Percentiles rank a stretch among this genome's conserved stretches.
Evolutionary conservation across 2,113 vertebrate species (phyloP).

Genomic region (Zosterops borbonicus): DNA sequence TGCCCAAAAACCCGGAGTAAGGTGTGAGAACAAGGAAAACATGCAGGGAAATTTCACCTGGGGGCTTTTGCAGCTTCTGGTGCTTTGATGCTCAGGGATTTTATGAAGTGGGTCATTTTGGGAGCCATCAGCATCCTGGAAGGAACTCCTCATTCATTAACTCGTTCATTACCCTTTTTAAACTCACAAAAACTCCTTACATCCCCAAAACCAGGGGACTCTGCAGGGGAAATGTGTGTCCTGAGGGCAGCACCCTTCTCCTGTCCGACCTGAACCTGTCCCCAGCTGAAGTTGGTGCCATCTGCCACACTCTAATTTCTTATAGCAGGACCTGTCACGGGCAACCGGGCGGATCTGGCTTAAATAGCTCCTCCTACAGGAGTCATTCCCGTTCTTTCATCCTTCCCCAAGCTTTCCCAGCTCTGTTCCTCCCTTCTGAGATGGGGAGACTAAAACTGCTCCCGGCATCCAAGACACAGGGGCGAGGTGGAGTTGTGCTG

Average conservation of each 20-base stretch:
- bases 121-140: background rate
- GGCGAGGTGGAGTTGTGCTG: background rate
- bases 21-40: background rate
- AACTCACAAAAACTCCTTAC: background rate
- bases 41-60: background rate
- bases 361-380: background rate
- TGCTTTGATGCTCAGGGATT: background rate
- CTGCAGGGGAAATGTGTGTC: background rate
- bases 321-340: background rate
- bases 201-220: background rate
- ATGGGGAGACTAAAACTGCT: background rate
- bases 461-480: background rate
- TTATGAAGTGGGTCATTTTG: background rate
- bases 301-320: background rate
- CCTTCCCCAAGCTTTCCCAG: background rate
- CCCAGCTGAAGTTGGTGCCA: background rate
- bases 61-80: background rate
- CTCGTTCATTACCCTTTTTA: background rate
- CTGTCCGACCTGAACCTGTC: background rate
- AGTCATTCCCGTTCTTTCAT: background rate
- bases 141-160: background rate
- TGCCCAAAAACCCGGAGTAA: background rate
- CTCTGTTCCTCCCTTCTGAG: background rate
- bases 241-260: background rate
- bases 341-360: background rate